These are phyloP conservation scores for Saguinus midas DNA, from an alignment of 2,113 vertebrate genomes.

Conservation along the genomic window DNA sequence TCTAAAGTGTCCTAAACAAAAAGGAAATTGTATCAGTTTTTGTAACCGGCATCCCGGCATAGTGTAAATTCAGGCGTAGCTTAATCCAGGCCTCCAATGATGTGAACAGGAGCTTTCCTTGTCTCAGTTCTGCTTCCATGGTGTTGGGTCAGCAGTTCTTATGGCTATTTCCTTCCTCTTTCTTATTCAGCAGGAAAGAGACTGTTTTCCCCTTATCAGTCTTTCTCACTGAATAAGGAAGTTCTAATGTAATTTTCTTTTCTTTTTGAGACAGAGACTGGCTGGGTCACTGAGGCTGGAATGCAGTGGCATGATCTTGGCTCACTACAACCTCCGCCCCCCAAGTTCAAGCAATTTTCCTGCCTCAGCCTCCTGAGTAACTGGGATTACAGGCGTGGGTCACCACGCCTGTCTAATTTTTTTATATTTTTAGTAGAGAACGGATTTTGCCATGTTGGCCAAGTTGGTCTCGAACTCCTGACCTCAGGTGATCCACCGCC, in stretches of 20 bases:
- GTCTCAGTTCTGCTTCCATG: not conserved
- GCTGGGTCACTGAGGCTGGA: too few species aligned
- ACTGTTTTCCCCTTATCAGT: not conserved
- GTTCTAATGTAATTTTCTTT: not conserved
- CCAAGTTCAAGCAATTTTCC: too few species aligned
- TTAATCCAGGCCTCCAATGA: not conserved
- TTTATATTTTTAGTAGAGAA: too few species aligned
- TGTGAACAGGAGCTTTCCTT: not conserved
- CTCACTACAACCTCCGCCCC: too few species aligned
- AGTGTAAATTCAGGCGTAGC: not conserved
- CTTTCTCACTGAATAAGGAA: not conserved
- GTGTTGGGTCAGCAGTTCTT: not conserved
- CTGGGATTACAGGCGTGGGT: too few species aligned
- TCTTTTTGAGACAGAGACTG: too few species aligned
- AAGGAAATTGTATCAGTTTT: not conserved
- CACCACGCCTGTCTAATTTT: too few species aligned
- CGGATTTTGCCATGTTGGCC: too few species aligned
- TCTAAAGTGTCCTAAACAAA: not conserved
- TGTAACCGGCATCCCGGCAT: not conserved
- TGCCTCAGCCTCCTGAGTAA: too few species aligned
- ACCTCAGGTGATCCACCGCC: too few species aligned
- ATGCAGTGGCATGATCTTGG: too few species aligned
- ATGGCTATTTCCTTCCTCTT: not conserved
- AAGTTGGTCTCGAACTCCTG: too few species aligned
- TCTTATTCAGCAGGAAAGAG: not conserved